phyloP scores from a whole-genome alignment of 2,888 invertebrate genomes.

The Drosophila barbarae region DNA sequence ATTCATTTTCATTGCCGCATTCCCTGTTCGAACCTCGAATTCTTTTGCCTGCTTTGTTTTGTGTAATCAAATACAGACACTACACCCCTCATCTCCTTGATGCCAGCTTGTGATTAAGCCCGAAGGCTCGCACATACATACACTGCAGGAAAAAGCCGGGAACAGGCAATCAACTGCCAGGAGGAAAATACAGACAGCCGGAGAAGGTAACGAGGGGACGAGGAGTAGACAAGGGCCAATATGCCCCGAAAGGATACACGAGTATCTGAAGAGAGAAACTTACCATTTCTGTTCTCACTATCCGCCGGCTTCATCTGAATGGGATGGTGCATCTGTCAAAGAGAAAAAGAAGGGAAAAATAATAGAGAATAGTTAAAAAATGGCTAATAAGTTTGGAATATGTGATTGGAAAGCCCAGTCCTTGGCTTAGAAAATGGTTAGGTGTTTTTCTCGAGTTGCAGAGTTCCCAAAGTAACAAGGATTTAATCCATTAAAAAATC shows the following conservation, averaged over 20 bases:
- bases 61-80: conserved; percentile 42
- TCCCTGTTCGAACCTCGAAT: conserved; percentile 44
- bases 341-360: conserved; percentile 9
- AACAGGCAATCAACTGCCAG: conserved; percentile 36
- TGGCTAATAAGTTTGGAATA: conserved; percentile 18
- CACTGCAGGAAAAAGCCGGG: conserved; percentile 8
- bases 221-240: conserved; percentile 13
- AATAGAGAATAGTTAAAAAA: conserved; percentile 15
- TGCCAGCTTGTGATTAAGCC: conserved; percentile 61
- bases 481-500: not conserved
- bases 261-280: conserved; percentile 80
- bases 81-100: conserved; percentile 28
- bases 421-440: not conserved
- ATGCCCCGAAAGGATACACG: conserved; percentile 26
- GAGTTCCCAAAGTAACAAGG: not conserved
- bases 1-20: conserved; percentile 58
- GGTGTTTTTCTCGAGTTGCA: not conserved
- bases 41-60: conserved; percentile 34
- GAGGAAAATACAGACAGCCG: conserved; percentile 11
- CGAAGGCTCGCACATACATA: conserved; percentile 46
- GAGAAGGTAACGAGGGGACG: not conserved
- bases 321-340: conserved; percentile 96
- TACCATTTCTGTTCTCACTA: conserved; percentile 99
- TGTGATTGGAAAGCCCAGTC: not conserved
- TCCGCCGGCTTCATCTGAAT: conserved; percentile 99